A percentile compares a stretch with the other conserved stretches of the same genome.
These are phyloP conservation scores for Drosophila aff. DNA, from an alignment of 1,140 invertebrate genomes.

Conservation along the genomic window DNA sequence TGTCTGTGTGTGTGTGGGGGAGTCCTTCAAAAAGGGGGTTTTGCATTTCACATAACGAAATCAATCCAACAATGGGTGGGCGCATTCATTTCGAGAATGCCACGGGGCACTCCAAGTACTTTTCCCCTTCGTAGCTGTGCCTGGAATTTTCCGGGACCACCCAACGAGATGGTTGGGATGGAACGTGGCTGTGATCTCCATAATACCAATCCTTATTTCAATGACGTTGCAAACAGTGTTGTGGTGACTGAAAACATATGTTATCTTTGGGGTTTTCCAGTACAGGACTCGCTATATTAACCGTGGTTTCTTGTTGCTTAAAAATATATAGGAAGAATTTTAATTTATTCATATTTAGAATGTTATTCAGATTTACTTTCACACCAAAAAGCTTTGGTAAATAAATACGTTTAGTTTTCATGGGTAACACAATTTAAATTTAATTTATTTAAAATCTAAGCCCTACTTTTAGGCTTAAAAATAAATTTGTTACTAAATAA, in stretches of 20 bases:
- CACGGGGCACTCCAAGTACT: slow-evolving; percentile 56
- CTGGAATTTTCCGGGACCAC: slow-evolving; percentile 55
- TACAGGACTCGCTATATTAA: not conserved
- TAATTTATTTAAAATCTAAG: not conserved
- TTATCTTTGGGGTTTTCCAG: not conserved
- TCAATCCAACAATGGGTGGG: slow-evolving; percentile 28
- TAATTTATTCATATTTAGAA: not conserved
- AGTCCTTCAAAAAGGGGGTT: not conserved
- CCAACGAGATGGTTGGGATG: slow-evolving; percentile 4
- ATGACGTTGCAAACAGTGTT: slow-evolving; percentile 7
- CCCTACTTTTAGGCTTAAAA: not conserved
- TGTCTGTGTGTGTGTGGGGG: not conserved
- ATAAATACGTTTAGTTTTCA: not conserved
- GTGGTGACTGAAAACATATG: slow-evolving; percentile 18
- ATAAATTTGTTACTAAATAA: not conserved
- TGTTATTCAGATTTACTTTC: not conserved
- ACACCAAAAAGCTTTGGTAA: fast-evolving
- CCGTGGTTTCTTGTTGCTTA: not conserved
- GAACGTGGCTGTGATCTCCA: slow-evolving; percentile 12
- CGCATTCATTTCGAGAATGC: slow-evolving; percentile 47
- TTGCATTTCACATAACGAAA: slow-evolving; percentile 27
- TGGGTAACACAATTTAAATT: no score
- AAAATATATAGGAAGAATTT: no score
- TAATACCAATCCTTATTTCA: slow-evolving; percentile 21
- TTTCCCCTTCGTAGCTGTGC: slow-evolving; percentile 37